These are phyloP conservation scores for Chamaetylas fuelleborni DNA, from an alignment of 2,113 vertebrate genomes.

Conservation along the genomic window DNA sequence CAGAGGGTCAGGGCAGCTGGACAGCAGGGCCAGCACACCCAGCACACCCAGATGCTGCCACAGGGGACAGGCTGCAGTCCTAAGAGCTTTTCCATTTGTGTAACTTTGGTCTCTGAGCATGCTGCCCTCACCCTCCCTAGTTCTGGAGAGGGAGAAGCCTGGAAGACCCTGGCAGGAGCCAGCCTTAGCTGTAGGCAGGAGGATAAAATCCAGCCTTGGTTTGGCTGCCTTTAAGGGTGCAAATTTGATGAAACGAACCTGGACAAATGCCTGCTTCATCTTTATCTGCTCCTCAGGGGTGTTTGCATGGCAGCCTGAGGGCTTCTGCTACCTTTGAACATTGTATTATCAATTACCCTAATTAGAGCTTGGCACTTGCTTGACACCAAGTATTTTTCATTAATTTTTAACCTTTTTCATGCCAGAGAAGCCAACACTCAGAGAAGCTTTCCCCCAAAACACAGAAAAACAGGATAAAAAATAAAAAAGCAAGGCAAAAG, in stretches of 20 bases:
- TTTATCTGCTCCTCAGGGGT: slow-evolving; percentile 19
- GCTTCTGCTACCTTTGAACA: background rate
- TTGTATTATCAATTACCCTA: slow-evolving; percentile 45
- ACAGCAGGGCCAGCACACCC: background rate
- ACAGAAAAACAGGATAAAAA: background rate
- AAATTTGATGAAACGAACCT: background rate
- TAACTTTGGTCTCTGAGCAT: accelerated
- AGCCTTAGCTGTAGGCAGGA: background rate
- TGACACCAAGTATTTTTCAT: slow-evolving; percentile 16
- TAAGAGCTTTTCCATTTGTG: background rate
- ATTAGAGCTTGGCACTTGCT: slow-evolving; percentile 29
- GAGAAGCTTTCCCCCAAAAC: background rate
- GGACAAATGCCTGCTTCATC: background rate
- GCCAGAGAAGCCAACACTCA: background rate
- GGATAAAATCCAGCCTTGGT: background rate
- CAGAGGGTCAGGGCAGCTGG: background rate
- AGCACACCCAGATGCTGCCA: accelerated
- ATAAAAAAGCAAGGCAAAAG: background rate
- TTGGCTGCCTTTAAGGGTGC: slow-evolving; percentile 5
- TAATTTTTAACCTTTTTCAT: slow-evolving; percentile 19
- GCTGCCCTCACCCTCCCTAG: background rate
- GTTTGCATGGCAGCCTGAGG: slow-evolving; percentile 28
- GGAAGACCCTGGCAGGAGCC: background rate
- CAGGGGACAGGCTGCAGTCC: background rate
- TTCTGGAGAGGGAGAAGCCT: background rate